Evolutionary conservation across 2,113 vertebrate genomes (phyloP).

Genomic region (Podocnemis expansa): DNA sequence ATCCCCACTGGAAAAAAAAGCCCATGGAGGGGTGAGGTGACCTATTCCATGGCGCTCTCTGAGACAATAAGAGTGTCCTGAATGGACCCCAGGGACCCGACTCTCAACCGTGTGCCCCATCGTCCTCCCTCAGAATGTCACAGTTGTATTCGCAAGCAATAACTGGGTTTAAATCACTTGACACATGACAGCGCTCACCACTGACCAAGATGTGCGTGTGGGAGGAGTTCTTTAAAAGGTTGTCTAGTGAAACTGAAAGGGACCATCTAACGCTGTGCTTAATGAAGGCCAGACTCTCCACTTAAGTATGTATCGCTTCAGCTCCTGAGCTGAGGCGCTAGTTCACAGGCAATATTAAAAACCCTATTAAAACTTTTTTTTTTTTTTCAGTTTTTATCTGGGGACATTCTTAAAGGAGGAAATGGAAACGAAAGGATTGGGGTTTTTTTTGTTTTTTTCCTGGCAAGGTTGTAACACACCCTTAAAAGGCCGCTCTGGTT

Average conservation of each 20-base stretch:
- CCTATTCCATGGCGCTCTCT: background rate
- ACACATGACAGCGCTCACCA: background rate
- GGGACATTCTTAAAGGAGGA: background rate
- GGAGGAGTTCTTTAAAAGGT: background rate
- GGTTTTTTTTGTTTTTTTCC: too few relatives aligned
- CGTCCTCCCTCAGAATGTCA: too few relatives aligned
- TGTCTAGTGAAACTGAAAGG: background rate
- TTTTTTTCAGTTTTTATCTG: background rate
- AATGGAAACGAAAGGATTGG: background rate
- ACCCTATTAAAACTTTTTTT: background rate
- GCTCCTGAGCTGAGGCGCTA: background rate
- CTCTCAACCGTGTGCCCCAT: too few relatives aligned
- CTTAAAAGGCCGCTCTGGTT: slow-evolving; percentile 18
- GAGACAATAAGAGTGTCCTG: too few relatives aligned
- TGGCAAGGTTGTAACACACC: background rate
- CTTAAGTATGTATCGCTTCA: background rate
- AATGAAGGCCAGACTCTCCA: background rate
- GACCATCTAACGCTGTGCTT: background rate
- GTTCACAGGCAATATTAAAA: background rate
- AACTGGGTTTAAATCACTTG: accelerated
- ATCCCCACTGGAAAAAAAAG: background rate
- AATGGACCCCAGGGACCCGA: background rate
- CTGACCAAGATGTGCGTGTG: background rate
- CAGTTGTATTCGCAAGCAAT: background rate
- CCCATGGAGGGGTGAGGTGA: background rate